Evolutionary conservation across 2,888 invertebrate species (phyloP), one percentile per base, ranked within the genome.

Genomic region (Oligia latruncula): DNA sequence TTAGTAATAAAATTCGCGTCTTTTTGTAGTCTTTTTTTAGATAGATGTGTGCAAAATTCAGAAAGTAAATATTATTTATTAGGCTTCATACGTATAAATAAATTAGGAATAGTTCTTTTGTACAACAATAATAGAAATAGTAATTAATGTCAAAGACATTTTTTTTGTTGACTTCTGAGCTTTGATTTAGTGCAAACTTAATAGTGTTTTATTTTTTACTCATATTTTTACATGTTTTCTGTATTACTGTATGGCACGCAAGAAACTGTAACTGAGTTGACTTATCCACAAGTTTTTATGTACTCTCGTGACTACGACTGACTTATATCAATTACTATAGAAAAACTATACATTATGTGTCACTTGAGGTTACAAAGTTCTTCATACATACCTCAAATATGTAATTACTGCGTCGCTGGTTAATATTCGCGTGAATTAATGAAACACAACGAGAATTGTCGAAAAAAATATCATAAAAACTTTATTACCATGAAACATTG

Each of bases 361-460:
- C 62, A 74, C 67, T 65, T 49, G 71, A 66, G 62, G 62, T 78
- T 77, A 81, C 71, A 74, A 62, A 86, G 60, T 84, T 84, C 78
- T 79, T 81, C 23, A 77, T 80, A 71, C 49, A 64, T 80, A 76
- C 81, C 81, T 87, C 83, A 88, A 87, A 90, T 87, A 83, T 81
- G 72, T 84, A 87, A 89, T 90, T 86, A 90, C 90, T 87, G 85
- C 72, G 74, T 81, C 72, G 79, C 75, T 85, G 77, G 74, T 90
- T 88, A 87, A 90, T 92, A 93, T 93, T 93, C 92, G 92, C 91
- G 87, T 90, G 88, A 91, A 87, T 88, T 87, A 89, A 86, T 83
- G 79, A 77, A 85, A 85, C 90, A 89, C 89, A 86, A 86, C 84
- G 76, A 89, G 85, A 90, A 90, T 88, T 91, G 87, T 86, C 91